Percentiles rank a stretch among this genome's conserved stretches.
Evolutionary conservation across 1,140 invertebrate genomes (phyloP).

Genomic region (Gonioctena quinquepunctata): DNA sequence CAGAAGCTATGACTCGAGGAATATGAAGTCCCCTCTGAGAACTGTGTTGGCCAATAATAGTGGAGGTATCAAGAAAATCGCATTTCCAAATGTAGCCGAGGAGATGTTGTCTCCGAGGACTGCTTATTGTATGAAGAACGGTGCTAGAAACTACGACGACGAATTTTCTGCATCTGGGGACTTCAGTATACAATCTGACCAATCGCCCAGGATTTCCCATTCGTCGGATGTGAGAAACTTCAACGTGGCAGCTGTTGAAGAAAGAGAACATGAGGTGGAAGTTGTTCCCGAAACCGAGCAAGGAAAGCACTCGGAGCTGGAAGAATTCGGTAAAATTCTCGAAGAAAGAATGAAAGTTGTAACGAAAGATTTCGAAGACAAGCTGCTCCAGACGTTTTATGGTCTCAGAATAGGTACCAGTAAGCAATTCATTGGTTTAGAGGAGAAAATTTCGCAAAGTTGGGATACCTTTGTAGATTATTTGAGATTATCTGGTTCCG

Average conservation of each 20-base stretch:
- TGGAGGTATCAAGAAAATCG: conserved; percentile 26
- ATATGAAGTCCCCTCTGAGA: conserved; percentile 27
- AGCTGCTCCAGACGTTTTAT: conserved; percentile 35
- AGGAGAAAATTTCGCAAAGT: conserved; percentile 33
- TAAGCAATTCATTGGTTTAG: conserved; percentile 37
- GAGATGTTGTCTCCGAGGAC: not conserved
- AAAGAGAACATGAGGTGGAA: not conserved
- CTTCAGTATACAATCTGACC: conserved; percentile 19
- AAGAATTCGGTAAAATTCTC: conserved; percentile 22
- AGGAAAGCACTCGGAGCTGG: conserved; percentile 16
- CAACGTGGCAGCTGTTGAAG: not conserved
- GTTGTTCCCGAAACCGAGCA: not conserved
- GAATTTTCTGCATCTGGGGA: conserved; percentile 28
- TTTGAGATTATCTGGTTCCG: conserved; percentile 26
- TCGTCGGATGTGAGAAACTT: not conserved
- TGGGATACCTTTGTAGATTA: conserved; percentile 40
- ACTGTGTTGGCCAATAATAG: conserved; percentile 23
- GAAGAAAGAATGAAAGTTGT: conserved; percentile 28
- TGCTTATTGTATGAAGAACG: not conserved
- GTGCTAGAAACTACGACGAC: conserved; percentile 7
- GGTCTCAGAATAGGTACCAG: conserved; percentile 31
- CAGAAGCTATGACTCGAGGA: conserved; percentile 37
- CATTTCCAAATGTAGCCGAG: conserved; percentile 4
- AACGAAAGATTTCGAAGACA: conserved; percentile 28
- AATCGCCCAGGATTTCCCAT: not conserved